Percentiles rank a stretch among this genome's conserved stretches.
phyloP scores from a whole-genome alignment of 2,113 vertebrate species.

The Oryctolagus cuniculus region mOryCun1.1 NC_091444.1:90379501-90380000 shows the following conservation, averaged over 20 bases:
- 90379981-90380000: too few species aligned
- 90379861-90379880: too few species aligned
- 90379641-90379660: not conserved
- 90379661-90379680: not conserved
- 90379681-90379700: not conserved
- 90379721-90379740: not conserved
- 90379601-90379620: too few species aligned
- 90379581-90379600: too few species aligned
- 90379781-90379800: too few species aligned
- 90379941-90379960: too few species aligned
- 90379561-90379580: too few species aligned
- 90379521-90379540: too few species aligned
- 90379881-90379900: not conserved
- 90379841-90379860: not conserved
- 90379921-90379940: not conserved
- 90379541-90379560: too few species aligned
- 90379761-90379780: not conserved
- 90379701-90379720: not conserved
- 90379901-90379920: not conserved
- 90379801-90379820: not conserved
- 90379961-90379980: too few species aligned
- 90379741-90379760: fast-evolving
- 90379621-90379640: not conserved
- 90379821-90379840: not conserved
- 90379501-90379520: not conserved